Base-by-base conservation (phyloP, 1,140 invertebrate genomes). In the Camponotus pennsylvanicus region DNA sequence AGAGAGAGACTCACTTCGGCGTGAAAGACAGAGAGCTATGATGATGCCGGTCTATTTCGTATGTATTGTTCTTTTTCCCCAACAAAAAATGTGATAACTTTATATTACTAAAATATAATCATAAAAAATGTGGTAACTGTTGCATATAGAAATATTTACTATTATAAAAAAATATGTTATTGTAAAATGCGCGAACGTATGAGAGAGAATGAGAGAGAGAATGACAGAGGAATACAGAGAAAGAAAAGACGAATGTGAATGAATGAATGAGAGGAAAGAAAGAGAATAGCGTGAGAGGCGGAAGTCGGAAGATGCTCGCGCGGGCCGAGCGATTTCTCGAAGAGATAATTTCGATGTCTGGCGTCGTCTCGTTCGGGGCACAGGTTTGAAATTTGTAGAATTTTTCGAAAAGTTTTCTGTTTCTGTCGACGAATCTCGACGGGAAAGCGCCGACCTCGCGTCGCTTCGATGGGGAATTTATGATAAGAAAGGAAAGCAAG, bases 71-170 rank as follows among this genome's bases (percentile, higher is more conserved):
- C 90, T 93, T 93, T 91, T 52, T 52, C 49, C 88, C 91, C 88
- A 69, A 79, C 85, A 92, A 88, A 91, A 91, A 92, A 92, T 94
- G 93, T 94, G 93, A 94, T 94, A 94, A 69, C 64, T 52, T 15
- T 94, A 89, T 93, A 93, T 45, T 61, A 61, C 57, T 59, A 82
- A 42, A 7, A 37, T 45, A 69, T 45, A 45, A 32, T 49, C 8
- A 59, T 75, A 75, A 78, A 78, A 55, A 55, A 70, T 79, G 32
- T 69, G 63, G 64, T 69, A 79, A 93, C 88, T 93, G 92, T 93
- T 93, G 92, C 91, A 93, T 80, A 93, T 93, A 93, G 92, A 93
- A 91, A 92, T 93, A 91, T 92, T 92, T 91, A 92, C 91, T 92
- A 90, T 92, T 93, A 88, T 83, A 86, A 84, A 89, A 89, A 88